Evolutionary conservation across 2,797 vertebrate genomes (phyloP).

Genomic region (Danio kyathit): DNA sequence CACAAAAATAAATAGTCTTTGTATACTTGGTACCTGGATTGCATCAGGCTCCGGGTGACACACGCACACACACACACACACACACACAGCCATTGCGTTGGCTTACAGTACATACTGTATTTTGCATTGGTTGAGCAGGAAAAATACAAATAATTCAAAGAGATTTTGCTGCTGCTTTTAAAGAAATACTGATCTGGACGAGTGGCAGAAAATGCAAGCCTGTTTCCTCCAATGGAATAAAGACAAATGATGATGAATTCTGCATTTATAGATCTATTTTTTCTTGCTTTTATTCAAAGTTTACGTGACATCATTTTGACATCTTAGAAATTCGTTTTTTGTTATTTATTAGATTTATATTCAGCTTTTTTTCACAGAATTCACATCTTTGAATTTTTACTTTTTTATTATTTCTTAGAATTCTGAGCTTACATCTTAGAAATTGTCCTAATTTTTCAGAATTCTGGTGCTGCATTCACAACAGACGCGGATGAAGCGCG

Average conservation of each 20-base stretch:
- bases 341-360: too few species aligned
- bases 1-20: constrained; percentile 58
- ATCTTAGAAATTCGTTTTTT: too few species aligned
- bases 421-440: too few species aligned
- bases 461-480: too few species aligned
- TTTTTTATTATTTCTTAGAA: too few species aligned
- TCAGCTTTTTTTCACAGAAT: too few species aligned
- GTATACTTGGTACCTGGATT: constrained; percentile 44
- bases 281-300: too few species aligned
- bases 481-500: too few species aligned
- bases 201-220: background rate
- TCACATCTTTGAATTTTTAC: too few species aligned
- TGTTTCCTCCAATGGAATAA: background rate
- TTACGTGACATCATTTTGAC: too few species aligned
- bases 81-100: background rate
- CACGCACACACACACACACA: background rate
- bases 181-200: background rate
- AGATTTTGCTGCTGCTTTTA: background rate
- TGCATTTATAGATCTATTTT: too few species aligned
- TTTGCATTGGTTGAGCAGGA: constrained; percentile 9
- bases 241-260: background rate
- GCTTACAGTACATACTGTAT: constrained; percentile 36
- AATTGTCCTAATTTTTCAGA: too few species aligned
- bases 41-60: constrained; percentile 4
- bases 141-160: constrained; percentile 4